These are phyloP conservation scores for Tiaroga cobitis DNA, from an alignment of 2,797 vertebrate species.

Conservation along the genomic window DNA sequence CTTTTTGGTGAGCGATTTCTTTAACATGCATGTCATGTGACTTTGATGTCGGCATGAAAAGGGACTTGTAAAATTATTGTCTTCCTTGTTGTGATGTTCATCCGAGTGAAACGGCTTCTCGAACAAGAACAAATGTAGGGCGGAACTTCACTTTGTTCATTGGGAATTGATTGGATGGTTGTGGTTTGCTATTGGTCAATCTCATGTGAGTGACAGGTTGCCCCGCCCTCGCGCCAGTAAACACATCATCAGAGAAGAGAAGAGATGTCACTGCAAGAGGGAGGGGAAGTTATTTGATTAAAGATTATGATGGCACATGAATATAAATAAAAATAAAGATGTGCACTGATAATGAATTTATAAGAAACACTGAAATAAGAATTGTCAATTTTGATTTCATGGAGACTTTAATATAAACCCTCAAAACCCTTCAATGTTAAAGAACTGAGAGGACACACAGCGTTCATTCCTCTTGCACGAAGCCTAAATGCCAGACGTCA, in stretches of 20 bases:
- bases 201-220: background rate
- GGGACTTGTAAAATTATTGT: too few species aligned
- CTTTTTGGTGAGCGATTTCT: background rate
- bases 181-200: background rate
- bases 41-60: background rate
- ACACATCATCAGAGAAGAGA: background rate
- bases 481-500: constrained; percentile 61
- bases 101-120: background rate
- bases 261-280: background rate
- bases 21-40: background rate
- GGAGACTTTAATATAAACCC: background rate
- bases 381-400: background rate
- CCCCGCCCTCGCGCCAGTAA: background rate
- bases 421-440: background rate
- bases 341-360: background rate
- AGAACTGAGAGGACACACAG: background rate
- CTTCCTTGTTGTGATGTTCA: background rate
- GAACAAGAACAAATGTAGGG: background rate
- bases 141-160: background rate
- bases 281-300: background rate
- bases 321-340: background rate
- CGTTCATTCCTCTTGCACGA: background rate
- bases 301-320: background rate
- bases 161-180: background rate
- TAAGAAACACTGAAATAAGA: background rate